These are phyloP conservation scores for Yponomeuta sedellus DNA, from an alignment of 2,888 invertebrate species.

Conservation along the genomic window DNA sequence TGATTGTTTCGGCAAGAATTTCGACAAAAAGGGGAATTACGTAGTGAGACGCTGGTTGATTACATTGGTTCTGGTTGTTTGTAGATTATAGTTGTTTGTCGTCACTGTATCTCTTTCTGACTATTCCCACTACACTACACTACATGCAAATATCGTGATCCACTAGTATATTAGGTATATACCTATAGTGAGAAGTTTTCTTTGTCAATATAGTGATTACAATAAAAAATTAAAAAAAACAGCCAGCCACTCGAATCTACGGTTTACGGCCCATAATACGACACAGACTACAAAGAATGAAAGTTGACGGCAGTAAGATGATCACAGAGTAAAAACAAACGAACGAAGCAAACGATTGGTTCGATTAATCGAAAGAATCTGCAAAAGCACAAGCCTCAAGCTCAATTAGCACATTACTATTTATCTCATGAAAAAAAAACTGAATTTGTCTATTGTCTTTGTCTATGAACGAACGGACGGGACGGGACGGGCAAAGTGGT, in stretches of 20 bases:
- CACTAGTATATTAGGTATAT: no score
- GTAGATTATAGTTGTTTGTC: background rate
- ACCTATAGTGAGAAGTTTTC: no score
- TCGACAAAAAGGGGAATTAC: conserved; percentile 16
- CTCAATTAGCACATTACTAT: background rate
- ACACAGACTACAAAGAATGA: no score
- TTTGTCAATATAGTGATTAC: no score
- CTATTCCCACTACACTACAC: background rate
- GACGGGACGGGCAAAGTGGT: conserved; percentile 4
- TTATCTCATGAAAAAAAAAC: background rate
- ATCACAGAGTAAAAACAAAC: background rate
- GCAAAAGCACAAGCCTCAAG: background rate
- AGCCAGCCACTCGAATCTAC: no score
- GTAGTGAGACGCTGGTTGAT: background rate
- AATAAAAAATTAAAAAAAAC: no score
- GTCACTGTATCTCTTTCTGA: background rate
- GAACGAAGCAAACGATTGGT: background rate
- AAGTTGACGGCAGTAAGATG: background rate
- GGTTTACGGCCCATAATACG: no score
- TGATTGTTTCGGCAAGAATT: conserved; percentile 45
- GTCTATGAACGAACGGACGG: background rate
- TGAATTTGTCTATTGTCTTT: background rate
- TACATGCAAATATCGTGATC: background rate
- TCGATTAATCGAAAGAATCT: background rate
- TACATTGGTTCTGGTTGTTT: background rate